Base-by-base conservation (phyloP, 2,797 vertebrate genomes). In the Poeciliopsis presidionis region DNA sequence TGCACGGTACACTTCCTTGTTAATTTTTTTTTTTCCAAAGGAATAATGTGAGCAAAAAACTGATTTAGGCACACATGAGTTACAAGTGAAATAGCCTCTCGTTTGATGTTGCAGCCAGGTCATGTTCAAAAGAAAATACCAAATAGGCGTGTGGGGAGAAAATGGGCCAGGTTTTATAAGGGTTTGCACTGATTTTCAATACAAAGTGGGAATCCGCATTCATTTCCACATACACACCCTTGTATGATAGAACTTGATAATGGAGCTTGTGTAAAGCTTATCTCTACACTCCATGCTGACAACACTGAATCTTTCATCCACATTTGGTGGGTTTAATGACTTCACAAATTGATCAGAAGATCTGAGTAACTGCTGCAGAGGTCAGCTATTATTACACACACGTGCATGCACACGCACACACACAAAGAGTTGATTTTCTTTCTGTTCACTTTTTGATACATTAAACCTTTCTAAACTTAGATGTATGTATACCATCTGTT, bases 121-220 rank as follows among this genome's bases (percentile, higher is more conserved):
- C 88, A 85, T 87, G 87, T 89, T 92, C 90, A 93, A 92, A 90
- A 83, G 76, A 76, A 86, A 83, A 85, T 87, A 85, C 82, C 76
- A 84, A 82, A 90, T 79, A 51, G 82, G 59, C 51, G 63, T 41
- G 53, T 30, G 77, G 59, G 71, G 73, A 81, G 74, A 77, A 86
- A 88, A 84, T 81, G 65, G 84, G 79, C 36, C 63, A 18, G 74
- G 61, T 81, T 88, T 84, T 81, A 73, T 79, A 59, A 59, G 73
- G 79, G 22, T 80, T 73, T 74, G 63, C 16, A 0, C 61, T 55
- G 81, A 82, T 76, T 86, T 80, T 80, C 79, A 63, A 81, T 78
- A 73, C 80, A 73, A 83, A 79, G 30, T 49, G 22, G 80, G 75
- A 72, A 55, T 72, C 0, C 79, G 71, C 46, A 33, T 39, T 65